A percentile compares a stretch with the other conserved stretches of the same genome.
Conservation (phyloP, 1,140 invertebrate species). For the Drosophila obscura region DNA sequence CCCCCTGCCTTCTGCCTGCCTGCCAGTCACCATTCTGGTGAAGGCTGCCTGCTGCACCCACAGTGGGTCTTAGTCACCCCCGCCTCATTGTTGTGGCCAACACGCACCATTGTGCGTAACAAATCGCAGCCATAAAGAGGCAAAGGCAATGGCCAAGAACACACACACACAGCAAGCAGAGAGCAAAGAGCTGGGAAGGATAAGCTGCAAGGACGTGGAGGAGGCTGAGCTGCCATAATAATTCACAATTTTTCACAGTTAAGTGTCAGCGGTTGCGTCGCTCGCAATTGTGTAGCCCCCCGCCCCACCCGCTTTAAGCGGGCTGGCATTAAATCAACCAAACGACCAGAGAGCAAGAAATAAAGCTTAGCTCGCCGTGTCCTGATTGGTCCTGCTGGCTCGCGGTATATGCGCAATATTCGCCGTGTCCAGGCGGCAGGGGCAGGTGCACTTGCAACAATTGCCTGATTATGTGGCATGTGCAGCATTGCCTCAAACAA, state of each 20-base stretch:
- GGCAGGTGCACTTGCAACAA: constrained; percentile 61
- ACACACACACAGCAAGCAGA: constrained; percentile 26
- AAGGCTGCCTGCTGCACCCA: constrained; percentile 14
- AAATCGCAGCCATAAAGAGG: constrained; percentile 78
- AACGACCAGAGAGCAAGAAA: constrained; percentile 39
- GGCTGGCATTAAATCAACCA: constrained; percentile 68
- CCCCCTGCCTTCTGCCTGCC: constrained; percentile 18
- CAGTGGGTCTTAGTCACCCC: constrained; percentile 1
- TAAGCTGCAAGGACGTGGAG: no score
- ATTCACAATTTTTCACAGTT: constrained; percentile 82
- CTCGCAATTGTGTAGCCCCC: constrained; percentile 59
- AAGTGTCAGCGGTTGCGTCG: constrained; percentile 72
- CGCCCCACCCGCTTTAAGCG: constrained; percentile 45
- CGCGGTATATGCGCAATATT: constrained; percentile 63
- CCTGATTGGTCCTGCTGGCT: constrained; percentile 32
- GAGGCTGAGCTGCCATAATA: constrained; percentile 68
- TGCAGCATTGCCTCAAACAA: constrained; percentile 52
- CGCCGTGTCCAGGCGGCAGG: background rate
- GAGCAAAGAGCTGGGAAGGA: background rate
- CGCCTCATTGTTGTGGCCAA: constrained; percentile 53
- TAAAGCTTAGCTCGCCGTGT: constrained; percentile 44
- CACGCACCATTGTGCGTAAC: constrained; percentile 78
- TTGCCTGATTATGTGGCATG: constrained; percentile 64
- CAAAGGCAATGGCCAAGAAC: constrained; percentile 54
- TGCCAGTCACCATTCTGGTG: constrained; percentile 22